Evolutionary conservation across 2,113 vertebrate genomes (phyloP).

Genomic region (Tachysurus fulvidraco): DNA sequence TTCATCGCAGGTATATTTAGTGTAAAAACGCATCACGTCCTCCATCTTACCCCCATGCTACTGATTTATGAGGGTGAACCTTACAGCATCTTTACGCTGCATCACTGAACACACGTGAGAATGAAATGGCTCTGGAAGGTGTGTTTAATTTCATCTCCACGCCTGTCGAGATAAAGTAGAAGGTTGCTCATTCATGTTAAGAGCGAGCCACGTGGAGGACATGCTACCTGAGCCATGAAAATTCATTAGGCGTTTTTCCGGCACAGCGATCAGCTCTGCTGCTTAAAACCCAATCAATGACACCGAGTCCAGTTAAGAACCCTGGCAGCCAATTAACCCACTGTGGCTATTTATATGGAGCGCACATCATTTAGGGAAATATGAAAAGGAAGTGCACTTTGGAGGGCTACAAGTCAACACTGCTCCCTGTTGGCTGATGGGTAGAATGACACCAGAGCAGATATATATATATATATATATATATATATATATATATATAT

Average conservation of each 20-base stretch:
- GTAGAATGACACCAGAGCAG: neutral
- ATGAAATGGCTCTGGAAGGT: neutral
- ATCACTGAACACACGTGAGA: neutral
- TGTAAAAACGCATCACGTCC: neutral
- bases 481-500: too few relatives aligned
- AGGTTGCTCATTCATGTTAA: constrained; percentile 15
- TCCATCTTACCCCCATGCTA: neutral
- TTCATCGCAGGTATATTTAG: neutral
- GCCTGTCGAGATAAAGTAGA: constrained; percentile 30
- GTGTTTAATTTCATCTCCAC: constrained; percentile 21
- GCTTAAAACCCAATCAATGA: constrained; percentile 44
- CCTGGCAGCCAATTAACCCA: constrained; percentile 45
- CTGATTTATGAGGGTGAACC: neutral
- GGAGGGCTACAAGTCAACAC: constrained; percentile 23
- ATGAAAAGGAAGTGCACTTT: neutral
- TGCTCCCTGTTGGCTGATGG: constrained; percentile 27
- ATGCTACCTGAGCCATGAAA: constrained; percentile 44
- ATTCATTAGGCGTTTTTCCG: constrained; percentile 41
- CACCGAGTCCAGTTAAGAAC: constrained; percentile 34
- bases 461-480: neutral
- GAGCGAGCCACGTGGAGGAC: constrained; percentile 27
- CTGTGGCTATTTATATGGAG: constrained; percentile 17
- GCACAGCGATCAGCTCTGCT: constrained; percentile 38
- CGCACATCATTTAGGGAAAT: neutral
- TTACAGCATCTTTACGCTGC: neutral